Conservation (phyloP, 2,797 vertebrate genomes). For the Brotula barbata region DNA sequence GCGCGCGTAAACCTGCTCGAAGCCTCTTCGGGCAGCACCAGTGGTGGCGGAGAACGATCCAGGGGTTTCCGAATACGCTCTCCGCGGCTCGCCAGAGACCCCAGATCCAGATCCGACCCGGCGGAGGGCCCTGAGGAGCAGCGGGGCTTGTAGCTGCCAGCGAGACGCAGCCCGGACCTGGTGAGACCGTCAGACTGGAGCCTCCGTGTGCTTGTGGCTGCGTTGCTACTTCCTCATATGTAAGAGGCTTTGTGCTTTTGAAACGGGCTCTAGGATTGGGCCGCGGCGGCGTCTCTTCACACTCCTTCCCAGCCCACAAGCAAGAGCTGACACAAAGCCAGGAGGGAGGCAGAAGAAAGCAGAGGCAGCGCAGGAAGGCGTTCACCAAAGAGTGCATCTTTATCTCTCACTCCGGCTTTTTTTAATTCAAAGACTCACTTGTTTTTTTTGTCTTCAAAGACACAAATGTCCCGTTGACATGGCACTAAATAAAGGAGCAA, state of each 20-base stretch:
- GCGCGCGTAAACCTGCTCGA: constrained; percentile 60
- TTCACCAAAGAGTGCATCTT: constrained; percentile 78
- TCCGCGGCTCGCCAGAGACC: constrained; percentile 80
- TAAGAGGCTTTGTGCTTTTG: constrained; percentile 80
- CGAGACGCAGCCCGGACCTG: constrained; percentile 74
- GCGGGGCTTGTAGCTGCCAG: constrained; percentile 70
- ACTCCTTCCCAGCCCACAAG: constrained; percentile 78
- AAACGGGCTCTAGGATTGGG: constrained; percentile 81
- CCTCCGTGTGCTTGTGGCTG: constrained; percentile 57
- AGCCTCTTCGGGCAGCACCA: constrained; percentile 62
- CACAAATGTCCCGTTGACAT: constrained; percentile 3
- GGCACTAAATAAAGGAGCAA: constrained; percentile 58
- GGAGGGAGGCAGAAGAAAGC: constrained; percentile 80
- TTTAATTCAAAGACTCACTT: not conserved
- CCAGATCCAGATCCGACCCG: constrained; percentile 72
- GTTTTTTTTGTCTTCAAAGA: constrained; percentile 25
- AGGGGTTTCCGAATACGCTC: constrained; percentile 77
- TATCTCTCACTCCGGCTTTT: constrained; percentile 2
- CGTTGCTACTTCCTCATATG: constrained; percentile 81
- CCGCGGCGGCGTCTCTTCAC: constrained; percentile 70
- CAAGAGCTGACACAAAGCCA: constrained; percentile 79
- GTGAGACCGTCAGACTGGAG: constrained; percentile 62
- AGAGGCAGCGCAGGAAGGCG: constrained; percentile 79
- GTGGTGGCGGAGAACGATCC: constrained; percentile 69
- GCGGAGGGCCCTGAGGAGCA: constrained; percentile 69